Conservation (phyloP, 2,113 vertebrate species). For the human (Homo sapiens) region GRCh38 chr11:87679501-87680000, state of each 20-base stretch:
- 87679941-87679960: neutral
- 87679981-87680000: neutral
- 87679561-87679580: neutral
- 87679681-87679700: neutral
- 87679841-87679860: neutral
- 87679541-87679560: neutral
- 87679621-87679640: neutral
- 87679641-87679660: neutral
- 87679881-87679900: neutral
- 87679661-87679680: neutral
- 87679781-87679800: neutral
- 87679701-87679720: neutral
- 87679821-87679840: neutral
- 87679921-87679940: neutral
- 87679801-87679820: neutral
- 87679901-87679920: neutral
- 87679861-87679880: neutral
- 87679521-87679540: neutral
- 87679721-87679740: neutral
- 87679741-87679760: neutral
- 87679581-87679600: neutral
- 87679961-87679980: neutral
- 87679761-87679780: no score
- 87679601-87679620: neutral
- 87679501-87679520: neutral